Percentiles rank a stretch among this genome's conserved stretches.
Evolutionary conservation across 2,888 invertebrate species (phyloP).

Genomic region (Diaprepes abbreviatus): DNA sequence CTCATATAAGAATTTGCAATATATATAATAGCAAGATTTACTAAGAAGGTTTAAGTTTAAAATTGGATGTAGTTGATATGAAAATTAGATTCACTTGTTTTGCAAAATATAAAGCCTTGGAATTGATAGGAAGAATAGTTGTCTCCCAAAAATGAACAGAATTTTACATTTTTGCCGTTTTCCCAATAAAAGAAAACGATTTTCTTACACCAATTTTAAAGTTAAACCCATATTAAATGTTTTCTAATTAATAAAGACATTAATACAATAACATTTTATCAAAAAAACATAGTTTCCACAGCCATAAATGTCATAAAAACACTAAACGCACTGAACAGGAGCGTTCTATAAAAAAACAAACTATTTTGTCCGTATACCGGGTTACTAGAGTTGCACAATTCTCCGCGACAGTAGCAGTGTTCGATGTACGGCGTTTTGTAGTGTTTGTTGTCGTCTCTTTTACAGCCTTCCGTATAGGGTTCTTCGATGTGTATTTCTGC

Average conservation of each 20-base stretch:
- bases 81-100: no score
- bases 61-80: no score
- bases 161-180: no score
- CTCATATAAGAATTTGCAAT: no score
- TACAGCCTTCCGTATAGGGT: constrained; percentile 81
- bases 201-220: no score
- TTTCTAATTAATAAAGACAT: not conserved
- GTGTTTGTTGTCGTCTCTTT: constrained; percentile 75
- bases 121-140: no score
- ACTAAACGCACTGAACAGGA: not conserved
- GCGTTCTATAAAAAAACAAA: not conserved
- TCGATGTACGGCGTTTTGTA: constrained; percentile 73
- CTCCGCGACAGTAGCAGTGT: constrained; percentile 83
- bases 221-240: no score
- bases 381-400: constrained; percentile 76
- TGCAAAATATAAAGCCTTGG: no score
- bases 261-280: not conserved
- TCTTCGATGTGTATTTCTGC: constrained; percentile 76
- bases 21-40: no score
- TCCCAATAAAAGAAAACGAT: no score
- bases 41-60: no score
- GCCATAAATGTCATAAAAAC: constrained; percentile 5
- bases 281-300: constrained; percentile 1
- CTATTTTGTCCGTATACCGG: not conserved
- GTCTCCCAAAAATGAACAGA: no score